These are phyloP conservation scores for Diadumene lineata DNA, from an alignment of 92 coral and sea anemone species.

Conservation along the genomic window DNA sequence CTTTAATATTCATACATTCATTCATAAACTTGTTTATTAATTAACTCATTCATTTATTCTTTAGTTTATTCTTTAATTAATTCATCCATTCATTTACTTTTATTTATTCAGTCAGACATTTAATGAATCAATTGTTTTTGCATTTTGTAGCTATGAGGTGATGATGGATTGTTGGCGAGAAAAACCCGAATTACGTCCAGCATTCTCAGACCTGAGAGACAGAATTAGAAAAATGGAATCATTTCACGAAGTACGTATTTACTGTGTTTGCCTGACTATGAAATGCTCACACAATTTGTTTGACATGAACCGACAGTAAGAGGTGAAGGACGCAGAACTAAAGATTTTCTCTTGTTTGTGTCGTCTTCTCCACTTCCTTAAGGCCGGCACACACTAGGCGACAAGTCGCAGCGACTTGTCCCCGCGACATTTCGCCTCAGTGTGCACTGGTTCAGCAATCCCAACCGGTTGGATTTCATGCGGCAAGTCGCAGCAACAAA, in stretches of 20 bases:
- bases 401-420: no score
- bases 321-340: no score
- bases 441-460: no score
- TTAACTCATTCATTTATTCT: neutral
- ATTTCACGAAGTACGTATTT: conserved; percentile 47
- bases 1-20: neutral
- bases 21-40: no score
- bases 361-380: no score
- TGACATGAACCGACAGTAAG: neutral
- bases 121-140: neutral
- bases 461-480: no score
- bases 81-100: no score
- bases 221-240: conserved; percentile 59
- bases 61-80: neutral
- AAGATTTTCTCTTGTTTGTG: no score
- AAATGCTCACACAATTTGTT: neutral
- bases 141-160: conserved; percentile 51
- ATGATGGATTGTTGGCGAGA: conserved; percentile 78
- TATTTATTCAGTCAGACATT: neutral
- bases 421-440: no score
- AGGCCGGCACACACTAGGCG: no score
- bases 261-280: no score
- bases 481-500: no score
- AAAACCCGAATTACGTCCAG: conserved; percentile 68
- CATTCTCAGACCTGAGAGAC: conserved; percentile 57